A percentile compares a stretch with the other conserved stretches of the same genome.
These are phyloP conservation scores for Verasper variegatus DNA, from an alignment of 2,113 vertebrate genomes.

Conservation along the genomic window DNA sequence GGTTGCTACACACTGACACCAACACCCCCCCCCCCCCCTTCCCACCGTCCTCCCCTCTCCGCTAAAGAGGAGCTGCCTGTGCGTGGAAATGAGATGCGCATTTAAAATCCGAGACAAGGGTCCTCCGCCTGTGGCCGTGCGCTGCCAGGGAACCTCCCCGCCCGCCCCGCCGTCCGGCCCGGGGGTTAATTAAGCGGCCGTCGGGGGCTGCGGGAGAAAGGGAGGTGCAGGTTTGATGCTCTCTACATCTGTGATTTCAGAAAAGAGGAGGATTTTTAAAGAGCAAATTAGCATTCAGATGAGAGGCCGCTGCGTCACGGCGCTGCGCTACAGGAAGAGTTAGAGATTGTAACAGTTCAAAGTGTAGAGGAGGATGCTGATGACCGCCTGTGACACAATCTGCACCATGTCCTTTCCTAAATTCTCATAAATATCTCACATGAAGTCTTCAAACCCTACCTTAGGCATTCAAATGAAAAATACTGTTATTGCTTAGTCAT, in stretches of 20 bases:
- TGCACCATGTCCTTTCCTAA: slow-evolving; percentile 16
- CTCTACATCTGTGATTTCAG: slow-evolving; percentile 95
- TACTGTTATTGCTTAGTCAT: too few species aligned
- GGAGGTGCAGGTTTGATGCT: slow-evolving; percentile 90
- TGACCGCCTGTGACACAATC: slow-evolving; percentile 76
- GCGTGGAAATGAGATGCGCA: slow-evolving; percentile 97
- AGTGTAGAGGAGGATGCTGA: slow-evolving; percentile 84
- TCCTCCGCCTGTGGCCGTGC: slow-evolving; percentile 88
- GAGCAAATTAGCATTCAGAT: slow-evolving; percentile 99
- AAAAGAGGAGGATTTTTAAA: slow-evolving; percentile 94
- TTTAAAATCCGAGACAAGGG: slow-evolving; percentile 91
- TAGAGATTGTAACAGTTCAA: slow-evolving; percentile 12
- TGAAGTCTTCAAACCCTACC: neutral
- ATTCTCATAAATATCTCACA: too few species aligned
- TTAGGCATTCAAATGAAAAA: too few species aligned
- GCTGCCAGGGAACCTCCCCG: slow-evolving; percentile 87
- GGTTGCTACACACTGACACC: slow-evolving; percentile 80
- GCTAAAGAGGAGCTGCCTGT: slow-evolving; percentile 82
- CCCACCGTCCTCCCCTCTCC: slow-evolving; percentile 66
- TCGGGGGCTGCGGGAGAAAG: slow-evolving; percentile 88
- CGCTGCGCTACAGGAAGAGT: slow-evolving; percentile 5
- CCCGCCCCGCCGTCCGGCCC: slow-evolving; percentile 82
- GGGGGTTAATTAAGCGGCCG: slow-evolving; percentile 97
- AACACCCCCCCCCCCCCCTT: slow-evolving; percentile 69
- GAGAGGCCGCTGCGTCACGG: slow-evolving; percentile 79